Percentiles rank a stretch among this genome's conserved stretches.
phyloP scores from a whole-genome alignment of 2,113 vertebrate species.

The Vulpes ferrilata region DNA sequence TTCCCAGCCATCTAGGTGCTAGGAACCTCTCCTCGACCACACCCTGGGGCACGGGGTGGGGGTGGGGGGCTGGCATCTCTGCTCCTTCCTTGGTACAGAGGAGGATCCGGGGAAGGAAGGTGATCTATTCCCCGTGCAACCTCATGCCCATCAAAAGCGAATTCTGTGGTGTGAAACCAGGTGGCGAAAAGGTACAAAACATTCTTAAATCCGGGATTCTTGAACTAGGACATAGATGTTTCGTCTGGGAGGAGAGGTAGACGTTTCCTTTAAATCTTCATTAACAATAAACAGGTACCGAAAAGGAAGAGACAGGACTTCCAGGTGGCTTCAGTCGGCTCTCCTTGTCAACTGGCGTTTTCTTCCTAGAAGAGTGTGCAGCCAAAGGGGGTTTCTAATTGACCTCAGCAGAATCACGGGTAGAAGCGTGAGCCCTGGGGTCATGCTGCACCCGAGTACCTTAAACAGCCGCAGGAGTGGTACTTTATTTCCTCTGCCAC shows the following conservation, averaged over 20 bases:
- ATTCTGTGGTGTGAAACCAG: neutral
- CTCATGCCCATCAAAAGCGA: neutral
- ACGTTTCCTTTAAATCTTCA: neutral
- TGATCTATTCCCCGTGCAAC: neutral
- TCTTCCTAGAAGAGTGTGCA: neutral
- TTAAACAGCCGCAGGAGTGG: neutral
- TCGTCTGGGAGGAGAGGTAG: neutral
- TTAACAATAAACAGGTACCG: neutral
- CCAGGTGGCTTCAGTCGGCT: neutral
- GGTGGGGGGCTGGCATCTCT: neutral
- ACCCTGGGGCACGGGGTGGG: neutral
- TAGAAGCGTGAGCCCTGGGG: neutral
- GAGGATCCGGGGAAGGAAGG: neutral
- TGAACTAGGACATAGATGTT: neutral
- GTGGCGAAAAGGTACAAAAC: slow-evolving; percentile 29
- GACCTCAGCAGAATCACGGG: slow-evolving; percentile 13
- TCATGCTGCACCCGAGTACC: neutral
- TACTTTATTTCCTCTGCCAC: neutral
- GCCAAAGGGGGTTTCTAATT: neutral
- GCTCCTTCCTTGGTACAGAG: neutral
- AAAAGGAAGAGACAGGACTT: slow-evolving; percentile 14
- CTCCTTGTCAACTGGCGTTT: neutral
- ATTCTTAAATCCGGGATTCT: slow-evolving; percentile 36
- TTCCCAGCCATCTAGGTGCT: neutral
- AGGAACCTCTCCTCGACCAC: neutral